A percentile compares a stretch with the other conserved stretches of the same genome.
Conservation (phyloP, 2,797 vertebrate species). For the Myripristis murdjan region DNA sequence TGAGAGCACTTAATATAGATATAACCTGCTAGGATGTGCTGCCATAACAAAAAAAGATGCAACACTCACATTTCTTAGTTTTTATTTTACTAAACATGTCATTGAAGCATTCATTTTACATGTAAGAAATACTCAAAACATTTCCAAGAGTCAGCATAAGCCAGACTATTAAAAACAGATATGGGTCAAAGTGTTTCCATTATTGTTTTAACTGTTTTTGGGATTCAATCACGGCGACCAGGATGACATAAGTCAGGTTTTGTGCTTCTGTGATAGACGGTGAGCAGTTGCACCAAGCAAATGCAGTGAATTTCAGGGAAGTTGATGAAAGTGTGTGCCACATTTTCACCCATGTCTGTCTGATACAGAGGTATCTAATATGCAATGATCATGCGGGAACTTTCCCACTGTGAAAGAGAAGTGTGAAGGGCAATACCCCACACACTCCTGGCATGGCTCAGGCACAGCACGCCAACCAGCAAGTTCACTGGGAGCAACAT, state of each 20-base stretch:
- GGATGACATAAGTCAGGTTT: background rate
- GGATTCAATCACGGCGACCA: background rate
- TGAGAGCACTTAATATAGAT: no score
- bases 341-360: slow-evolving; percentile 47
- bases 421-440: slow-evolving; percentile 81
- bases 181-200: slow-evolving; percentile 37
- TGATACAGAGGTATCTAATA: slow-evolving; percentile 34
- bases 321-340: background rate
- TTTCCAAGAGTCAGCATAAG: slow-evolving; percentile 52
- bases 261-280: slow-evolving; percentile 1
- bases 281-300: background rate
- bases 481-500: slow-evolving; percentile 81
- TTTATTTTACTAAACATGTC: slow-evolving; percentile 74
- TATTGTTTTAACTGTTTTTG: background rate
- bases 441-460: slow-evolving; percentile 71
- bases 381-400: slow-evolving; percentile 38
- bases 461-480: slow-evolving; percentile 86
- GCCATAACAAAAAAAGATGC: background rate
- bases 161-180: slow-evolving; percentile 50
- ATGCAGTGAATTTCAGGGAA: background rate
- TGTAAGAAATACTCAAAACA: slow-evolving; percentile 70
- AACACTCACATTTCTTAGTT: slow-evolving; percentile 25
- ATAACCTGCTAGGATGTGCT: no score
- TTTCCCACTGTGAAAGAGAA: no score
- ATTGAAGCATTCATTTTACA: slow-evolving; percentile 77